Base-by-base conservation (phyloP, 2,113 vertebrate species). In the Anguilla japonica region DNA sequence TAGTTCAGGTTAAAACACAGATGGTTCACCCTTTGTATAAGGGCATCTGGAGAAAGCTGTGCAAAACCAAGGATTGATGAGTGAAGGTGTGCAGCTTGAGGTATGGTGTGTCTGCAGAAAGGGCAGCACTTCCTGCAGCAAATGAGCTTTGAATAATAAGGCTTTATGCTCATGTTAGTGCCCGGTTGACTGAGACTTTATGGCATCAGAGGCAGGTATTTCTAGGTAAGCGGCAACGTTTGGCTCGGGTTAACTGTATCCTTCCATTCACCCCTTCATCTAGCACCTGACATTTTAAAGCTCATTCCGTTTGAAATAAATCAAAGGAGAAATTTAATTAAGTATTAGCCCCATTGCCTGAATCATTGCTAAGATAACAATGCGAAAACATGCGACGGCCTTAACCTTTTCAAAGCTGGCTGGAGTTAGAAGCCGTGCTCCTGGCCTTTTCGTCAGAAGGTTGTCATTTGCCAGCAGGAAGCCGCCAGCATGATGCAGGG, bases 371-470 rank as follows among this genome's bases (percentile, higher is more conserved):
- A 53, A n/a, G 78, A 83, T 84, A 84, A 81, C 85, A 43, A 15
- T 82, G 41, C 56, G 86, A 83, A 88, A 81, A 71, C 39, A 79
- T 34, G 8, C 50, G 41, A 18, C 78, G 83, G 40, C 67, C 57
- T 84, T 81, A 80, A 89, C 87, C 88, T 86, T 88, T 88, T 86
- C 75, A 39, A 18, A 7, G 53, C 41, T n/a, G 43, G 9, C 50
- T 50, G 78, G 71, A 53, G 82, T 86, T 83, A 81, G 82, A 75
- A 87, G 57, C 50, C 86, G 50, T 60, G 40, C 39, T 83, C 82
- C 50, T 79, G 82, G 82, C 82, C 86, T 87, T 87, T 87, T 83
- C 67, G 0, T 60, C 39, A 16, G 63, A 87, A 87, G 86, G 86
- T 83, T 67, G 20, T 39, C 71, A 41, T 87, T 41, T 87, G 46